Evolutionary conservation across 1,140 invertebrate genomes (phyloP).

Genomic region (Lysiphlebus fabarum): DNA sequence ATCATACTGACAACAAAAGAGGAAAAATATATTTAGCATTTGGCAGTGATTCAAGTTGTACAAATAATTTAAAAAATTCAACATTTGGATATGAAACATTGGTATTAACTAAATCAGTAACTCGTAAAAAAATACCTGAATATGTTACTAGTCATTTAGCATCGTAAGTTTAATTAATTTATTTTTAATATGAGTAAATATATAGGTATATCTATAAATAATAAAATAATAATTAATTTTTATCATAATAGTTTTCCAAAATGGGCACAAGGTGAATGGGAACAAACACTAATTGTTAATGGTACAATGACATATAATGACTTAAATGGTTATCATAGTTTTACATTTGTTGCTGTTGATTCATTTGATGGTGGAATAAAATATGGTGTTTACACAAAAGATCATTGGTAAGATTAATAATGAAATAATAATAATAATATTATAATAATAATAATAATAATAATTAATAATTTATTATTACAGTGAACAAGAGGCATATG

Average conservation of each 20-base stretch:
- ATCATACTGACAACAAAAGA: slow-evolving; percentile 57
- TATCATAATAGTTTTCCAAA: slow-evolving; percentile 59
- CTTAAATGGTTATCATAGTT: slow-evolving; percentile 63
- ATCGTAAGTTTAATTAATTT: slow-evolving; percentile 36
- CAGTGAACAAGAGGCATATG: slow-evolving; percentile 65
- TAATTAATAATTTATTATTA: slow-evolving; percentile 36
- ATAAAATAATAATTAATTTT: slow-evolving; percentile 9
- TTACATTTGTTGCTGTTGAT: slow-evolving; percentile 61
- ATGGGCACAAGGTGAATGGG: slow-evolving; percentile 68
- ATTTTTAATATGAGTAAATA: slow-evolving; percentile 8
- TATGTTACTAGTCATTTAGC: slow-evolving; percentile 48
- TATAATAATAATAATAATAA: slow-evolving; percentile 11
- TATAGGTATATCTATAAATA: slow-evolving; percentile 18
- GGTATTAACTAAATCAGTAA: slow-evolving; percentile 53
- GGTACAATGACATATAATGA: slow-evolving; percentile 65
- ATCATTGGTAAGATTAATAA: slow-evolving; percentile 41
- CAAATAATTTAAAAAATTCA: slow-evolving; percentile 58
- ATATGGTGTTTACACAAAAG: slow-evolving; percentile 48
- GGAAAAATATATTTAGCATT: slow-evolving; percentile 63
- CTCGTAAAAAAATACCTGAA: slow-evolving; percentile 46
- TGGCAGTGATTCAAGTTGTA: slow-evolving; percentile 69
- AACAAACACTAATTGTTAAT: slow-evolving; percentile 61
- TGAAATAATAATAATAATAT: slow-evolving; percentile 2
- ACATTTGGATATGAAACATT: slow-evolving; percentile 63
- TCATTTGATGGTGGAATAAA: slow-evolving; percentile 47